A percentile compares a stretch with the other conserved stretches of the same genome.
phyloP scores from a whole-genome alignment of 2,113 vertebrate species.

The Chaetura pelagica region DNA sequence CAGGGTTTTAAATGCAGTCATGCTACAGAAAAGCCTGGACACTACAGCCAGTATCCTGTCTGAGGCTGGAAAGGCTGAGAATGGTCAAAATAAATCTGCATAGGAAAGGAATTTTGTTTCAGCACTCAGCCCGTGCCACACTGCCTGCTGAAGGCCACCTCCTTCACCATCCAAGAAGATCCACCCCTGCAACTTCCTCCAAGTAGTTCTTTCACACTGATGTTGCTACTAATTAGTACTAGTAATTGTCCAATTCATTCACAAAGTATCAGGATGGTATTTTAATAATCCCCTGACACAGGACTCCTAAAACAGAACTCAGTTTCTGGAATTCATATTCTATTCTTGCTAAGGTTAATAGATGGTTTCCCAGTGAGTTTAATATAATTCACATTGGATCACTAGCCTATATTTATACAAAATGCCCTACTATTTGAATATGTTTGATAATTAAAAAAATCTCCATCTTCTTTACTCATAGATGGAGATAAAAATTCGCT shows the following conservation, averaged over 20 bases:
- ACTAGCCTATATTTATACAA: constrained; percentile 33
- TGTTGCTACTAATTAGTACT: not conserved
- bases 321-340: constrained; percentile 11
- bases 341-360: constrained; percentile 40
- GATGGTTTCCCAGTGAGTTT: constrained; percentile 28
- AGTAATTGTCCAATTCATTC: constrained; percentile 55
- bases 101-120: not conserved
- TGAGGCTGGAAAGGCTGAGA: not conserved
- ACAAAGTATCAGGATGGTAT: not conserved
- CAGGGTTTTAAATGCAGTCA: not conserved
- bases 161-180: not conserved
- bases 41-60: not conserved
- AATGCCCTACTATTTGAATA: constrained; percentile 27
- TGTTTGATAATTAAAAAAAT: not conserved
- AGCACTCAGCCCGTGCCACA: rapidly evolving
- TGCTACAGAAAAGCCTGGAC: not conserved
- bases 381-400: not conserved
- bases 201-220: not conserved
- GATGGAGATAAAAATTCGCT: not conserved
- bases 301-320: not conserved
- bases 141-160: not conserved
- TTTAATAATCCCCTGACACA: constrained; percentile 15
- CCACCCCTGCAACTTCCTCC: not conserved
- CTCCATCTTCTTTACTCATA: not conserved
- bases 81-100: not conserved